Evolutionary conservation across 2,113 vertebrate species (phyloP).

Genomic region (Podarcis raffonei): DNA sequence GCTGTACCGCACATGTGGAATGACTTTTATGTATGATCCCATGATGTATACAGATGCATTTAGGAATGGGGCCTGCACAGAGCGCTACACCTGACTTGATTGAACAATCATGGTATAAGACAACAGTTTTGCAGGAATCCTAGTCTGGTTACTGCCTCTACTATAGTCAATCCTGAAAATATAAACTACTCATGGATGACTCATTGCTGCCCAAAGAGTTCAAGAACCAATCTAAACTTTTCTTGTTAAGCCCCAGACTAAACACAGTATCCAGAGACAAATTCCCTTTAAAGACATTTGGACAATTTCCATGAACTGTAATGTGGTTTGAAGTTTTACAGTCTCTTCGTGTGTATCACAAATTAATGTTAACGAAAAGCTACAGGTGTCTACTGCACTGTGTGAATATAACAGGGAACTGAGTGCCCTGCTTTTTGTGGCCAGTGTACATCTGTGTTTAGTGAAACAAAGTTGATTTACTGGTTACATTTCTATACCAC

Average conservation of each 20-base stretch:
- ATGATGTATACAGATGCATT: not conserved
- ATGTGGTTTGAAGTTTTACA: not conserved
- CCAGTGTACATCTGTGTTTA: not conserved
- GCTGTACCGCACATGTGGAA: not conserved
- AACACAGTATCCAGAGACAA: not conserved
- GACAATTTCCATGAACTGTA: not conserved
- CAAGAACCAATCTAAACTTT: slow-evolving; percentile 4
- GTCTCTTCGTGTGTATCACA: not conserved
- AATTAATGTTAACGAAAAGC: not conserved
- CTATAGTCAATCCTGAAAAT: not conserved
- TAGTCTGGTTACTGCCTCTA: slow-evolving; percentile 3
- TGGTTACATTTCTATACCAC: not conserved
- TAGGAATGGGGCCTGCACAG: not conserved
- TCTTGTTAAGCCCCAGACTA: not conserved
- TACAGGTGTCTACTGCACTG: not conserved
- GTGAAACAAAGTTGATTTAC: not conserved
- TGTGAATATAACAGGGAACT: not conserved
- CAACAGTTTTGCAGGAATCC: not conserved
- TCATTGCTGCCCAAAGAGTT: not conserved
- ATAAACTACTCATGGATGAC: not conserved
- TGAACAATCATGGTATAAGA: not conserved
- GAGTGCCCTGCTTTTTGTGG: not conserved
- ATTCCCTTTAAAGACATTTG: not conserved
- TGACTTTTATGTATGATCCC: not conserved
- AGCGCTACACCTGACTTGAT: no score